A percentile compares a stretch with the other conserved stretches of the same genome.
Conservation (phyloP, 2,113 vertebrate species). For the Sebastes fasciatus region DNA sequence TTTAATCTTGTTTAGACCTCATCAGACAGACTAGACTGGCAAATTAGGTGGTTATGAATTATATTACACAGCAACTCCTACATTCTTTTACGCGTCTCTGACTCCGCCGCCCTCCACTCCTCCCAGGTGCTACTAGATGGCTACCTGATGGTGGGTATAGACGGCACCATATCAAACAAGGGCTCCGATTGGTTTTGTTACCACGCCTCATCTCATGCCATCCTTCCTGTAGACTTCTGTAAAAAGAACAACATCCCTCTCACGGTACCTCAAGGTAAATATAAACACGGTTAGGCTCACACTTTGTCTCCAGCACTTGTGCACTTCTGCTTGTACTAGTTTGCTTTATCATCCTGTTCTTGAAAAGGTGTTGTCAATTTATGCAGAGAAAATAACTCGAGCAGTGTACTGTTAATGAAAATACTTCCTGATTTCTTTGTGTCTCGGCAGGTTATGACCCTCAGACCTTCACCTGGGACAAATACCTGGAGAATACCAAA, state of each 20-base stretch:
- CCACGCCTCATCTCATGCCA: conserved; percentile 92
- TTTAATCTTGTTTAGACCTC: neutral
- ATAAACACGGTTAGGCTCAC: neutral
- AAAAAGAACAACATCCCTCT: conserved; percentile 90
- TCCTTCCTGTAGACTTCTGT: conserved; percentile 92
- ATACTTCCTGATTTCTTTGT: neutral
- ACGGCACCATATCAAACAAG: conserved; percentile 85
- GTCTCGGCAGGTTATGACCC: conserved; percentile 84
- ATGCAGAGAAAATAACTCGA: neutral
- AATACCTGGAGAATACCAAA: conserved; percentile 88
- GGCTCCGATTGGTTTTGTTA: conserved; percentile 95
- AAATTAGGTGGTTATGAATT: neutral
- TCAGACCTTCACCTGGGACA: conserved; percentile 88
- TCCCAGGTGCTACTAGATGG: conserved; percentile 92
- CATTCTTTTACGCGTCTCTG: neutral
- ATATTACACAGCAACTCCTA: neutral
- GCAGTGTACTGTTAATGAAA: neutral
- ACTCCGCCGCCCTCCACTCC: neutral
- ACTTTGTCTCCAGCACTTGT: neutral
- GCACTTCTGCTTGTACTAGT: neutral
- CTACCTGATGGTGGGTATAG: conserved; percentile 95
- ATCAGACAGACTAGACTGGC: neutral
- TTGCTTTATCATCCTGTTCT: neutral
- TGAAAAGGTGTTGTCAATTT: neutral
- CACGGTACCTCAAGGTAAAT: conserved; percentile 89